phyloP scores from a whole-genome alignment of 2,113 vertebrate species.

The Morone saxatilis region DNA sequence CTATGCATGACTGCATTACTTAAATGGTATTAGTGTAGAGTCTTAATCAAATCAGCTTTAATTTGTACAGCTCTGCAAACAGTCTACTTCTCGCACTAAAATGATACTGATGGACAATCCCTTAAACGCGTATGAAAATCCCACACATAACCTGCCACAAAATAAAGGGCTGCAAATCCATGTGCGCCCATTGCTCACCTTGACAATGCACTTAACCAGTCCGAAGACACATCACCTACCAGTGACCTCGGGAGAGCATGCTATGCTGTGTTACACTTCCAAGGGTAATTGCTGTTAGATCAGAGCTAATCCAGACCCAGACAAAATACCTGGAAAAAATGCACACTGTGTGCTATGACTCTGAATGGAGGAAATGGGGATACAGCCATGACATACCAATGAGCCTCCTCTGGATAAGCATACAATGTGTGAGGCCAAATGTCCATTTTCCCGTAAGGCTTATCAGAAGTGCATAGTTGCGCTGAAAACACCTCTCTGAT shows the following conservation, averaged over 20 bases:
- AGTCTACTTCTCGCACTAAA: neutral
- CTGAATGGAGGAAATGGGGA: conserved; percentile 42
- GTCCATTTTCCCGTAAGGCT: conserved; percentile 45
- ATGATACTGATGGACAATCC: conserved; percentile 1
- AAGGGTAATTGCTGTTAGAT: conserved; percentile 81
- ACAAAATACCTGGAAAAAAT: conserved; percentile 72
- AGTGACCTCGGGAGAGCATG: conserved; percentile 61
- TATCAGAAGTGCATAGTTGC: conserved; percentile 49
- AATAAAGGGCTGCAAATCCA: conserved; percentile 25
- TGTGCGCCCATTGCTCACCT: conserved; percentile 28
- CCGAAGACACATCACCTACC: conserved; percentile 47
- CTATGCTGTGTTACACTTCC: conserved; percentile 63
- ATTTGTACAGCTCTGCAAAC: conserved; percentile 30
- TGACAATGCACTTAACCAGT: conserved; percentile 51
- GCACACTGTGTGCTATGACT: conserved; percentile 46
- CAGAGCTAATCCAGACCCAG: conserved; percentile 76
- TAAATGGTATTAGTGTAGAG: conserved; percentile 13
- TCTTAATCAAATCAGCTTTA: conserved; percentile 43
- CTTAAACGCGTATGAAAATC: conserved; percentile 25
- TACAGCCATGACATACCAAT: conserved; percentile 74
- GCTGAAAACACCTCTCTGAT: conserved; percentile 33
- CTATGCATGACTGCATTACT: conserved; percentile 22
- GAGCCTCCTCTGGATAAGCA: conserved; percentile 60
- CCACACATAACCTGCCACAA: conserved; percentile 14
- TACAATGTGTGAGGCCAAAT: conserved; percentile 52